phyloP scores from a whole-genome alignment of 2,113 vertebrate species.

The Ctenomys sociabilis region DNA sequence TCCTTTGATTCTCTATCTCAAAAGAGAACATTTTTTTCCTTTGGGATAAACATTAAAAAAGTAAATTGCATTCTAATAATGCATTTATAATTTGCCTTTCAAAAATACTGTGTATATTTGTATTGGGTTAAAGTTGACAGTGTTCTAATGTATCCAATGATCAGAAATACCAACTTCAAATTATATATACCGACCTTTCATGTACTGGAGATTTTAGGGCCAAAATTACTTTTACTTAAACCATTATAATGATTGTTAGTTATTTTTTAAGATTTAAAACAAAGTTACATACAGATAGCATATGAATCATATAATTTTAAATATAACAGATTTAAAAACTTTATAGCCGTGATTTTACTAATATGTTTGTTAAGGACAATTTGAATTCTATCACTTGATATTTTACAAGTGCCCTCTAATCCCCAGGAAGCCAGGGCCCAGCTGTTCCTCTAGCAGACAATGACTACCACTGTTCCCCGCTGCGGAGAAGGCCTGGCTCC shows the following conservation, averaged over 20 bases:
- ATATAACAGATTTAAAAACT: background rate
- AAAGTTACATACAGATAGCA: slow-evolving; percentile 14
- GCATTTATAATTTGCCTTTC: slow-evolving; percentile 1
- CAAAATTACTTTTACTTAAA: background rate
- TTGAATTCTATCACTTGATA: background rate
- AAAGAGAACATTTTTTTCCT: slow-evolving; percentile 24
- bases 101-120: slow-evolving; percentile 10
- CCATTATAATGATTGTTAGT: background rate
- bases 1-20: background rate
- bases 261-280: slow-evolving; percentile 36
- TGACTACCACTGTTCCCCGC: background rate
- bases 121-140: background rate
- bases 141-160: background rate
- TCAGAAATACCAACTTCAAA: background rate
- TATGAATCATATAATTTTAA: background rate
- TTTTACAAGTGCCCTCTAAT: slow-evolving; percentile 18
- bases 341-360: background rate
- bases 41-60: background rate
- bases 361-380: background rate
- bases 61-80: slow-evolving; percentile 26
- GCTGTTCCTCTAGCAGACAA: slow-evolving; percentile 24
- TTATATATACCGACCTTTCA: background rate
- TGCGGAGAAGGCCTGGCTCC: background rate
- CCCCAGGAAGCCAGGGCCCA: slow-evolving; percentile 10
- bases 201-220: background rate